Base-by-base conservation (phyloP, 2,888 invertebrate species). In the Watsonalla binaria region DNA sequence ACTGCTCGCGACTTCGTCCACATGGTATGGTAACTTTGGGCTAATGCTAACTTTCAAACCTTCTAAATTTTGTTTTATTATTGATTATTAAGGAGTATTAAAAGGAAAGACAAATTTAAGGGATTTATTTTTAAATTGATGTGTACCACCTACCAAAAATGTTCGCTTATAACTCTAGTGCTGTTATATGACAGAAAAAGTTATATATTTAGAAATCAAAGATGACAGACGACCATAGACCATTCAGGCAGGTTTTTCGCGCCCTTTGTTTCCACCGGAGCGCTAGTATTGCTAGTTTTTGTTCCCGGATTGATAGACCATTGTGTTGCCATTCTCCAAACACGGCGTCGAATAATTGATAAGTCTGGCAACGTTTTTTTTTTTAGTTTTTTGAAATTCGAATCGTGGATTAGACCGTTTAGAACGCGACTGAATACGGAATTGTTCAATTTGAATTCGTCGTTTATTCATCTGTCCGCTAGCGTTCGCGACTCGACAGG, bases 251-350 rank as follows among this genome's bases (percentile, higher is more conserved):
- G 42, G 42, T 11, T 79, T 72, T 72, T 66, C 72, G 61, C 70
- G 71, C 66, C 72, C 76, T 85, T 84, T 81, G 81, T 70, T 56
- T 66, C 67, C 54, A 42, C 60, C 60, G 68, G 76, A 71, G 80
- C 78, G 76, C 78, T 73, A 75, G 79, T 80, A 82, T 81, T 81
- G 78, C 80, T 74, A 80, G 78, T 82, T 86, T 85, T 86, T 72
- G 65, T 66, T 54, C 51, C 53, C 63, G 73, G 73, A 86, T 86
- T 86, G 87, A 88, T 84, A 82, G 80, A 66, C 85, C 85, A 87
- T 89, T 88, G 88, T 87, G 82, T 85, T 80, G 73, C 83, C 77
- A 71, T 70, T 76, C 81, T 80, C 73, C 64, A 82, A 87, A 86
- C 82, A 86, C 79, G 58, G 62, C 68, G 62, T 55, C 73, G 82